A percentile compares a stretch with the other conserved stretches of the same genome.
Evolutionary conservation across 2,113 vertebrate species (phyloP).

Genomic region (Oncorhynchus kisutch): DNA sequence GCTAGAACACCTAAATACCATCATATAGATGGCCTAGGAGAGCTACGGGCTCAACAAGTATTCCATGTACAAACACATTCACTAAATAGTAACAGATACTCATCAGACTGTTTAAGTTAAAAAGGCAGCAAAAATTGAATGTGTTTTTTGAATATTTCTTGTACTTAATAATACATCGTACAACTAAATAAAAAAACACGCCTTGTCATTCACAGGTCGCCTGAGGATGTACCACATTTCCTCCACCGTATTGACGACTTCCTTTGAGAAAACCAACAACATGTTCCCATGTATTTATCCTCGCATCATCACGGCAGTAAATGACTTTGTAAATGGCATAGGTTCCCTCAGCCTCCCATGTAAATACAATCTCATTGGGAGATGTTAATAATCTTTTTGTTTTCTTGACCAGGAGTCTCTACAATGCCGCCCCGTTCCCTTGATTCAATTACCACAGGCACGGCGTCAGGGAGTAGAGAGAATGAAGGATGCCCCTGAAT

Average conservation of each 20-base stretch:
- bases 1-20: background rate
- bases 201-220: slow-evolving; percentile 30
- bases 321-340: slow-evolving; percentile 66
- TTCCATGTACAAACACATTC: slow-evolving; percentile 12
- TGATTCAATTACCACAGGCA: slow-evolving; percentile 67
- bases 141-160: slow-evolving; percentile 31
- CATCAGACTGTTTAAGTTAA: slow-evolving; percentile 26
- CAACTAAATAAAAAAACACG: slow-evolving; percentile 30
- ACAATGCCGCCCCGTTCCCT: slow-evolving; percentile 43
- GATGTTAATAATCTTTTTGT: slow-evolving; percentile 74
- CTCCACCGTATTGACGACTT: slow-evolving; percentile 4
- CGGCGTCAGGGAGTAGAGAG: slow-evolving; percentile 56
- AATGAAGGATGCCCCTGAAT: slow-evolving; percentile 61
- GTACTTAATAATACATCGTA: slow-evolving; percentile 23
- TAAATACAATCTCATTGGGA: slow-evolving; percentile 68
- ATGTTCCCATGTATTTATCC: slow-evolving; percentile 64
- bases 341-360: slow-evolving; percentile 56
- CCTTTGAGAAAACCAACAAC: slow-evolving; percentile 37
- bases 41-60: background rate
- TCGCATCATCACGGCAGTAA: slow-evolving; percentile 57
- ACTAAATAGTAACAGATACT: too few relatives aligned
- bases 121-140: slow-evolving; percentile 25
- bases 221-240: slow-evolving; percentile 31
- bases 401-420: slow-evolving; percentile 69
- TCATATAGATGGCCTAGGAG: background rate